A percentile compares a stretch with the other conserved stretches of the same genome.
Conservation (phyloP, 2,113 vertebrate genomes). For the Ciconia stormi region DNA sequence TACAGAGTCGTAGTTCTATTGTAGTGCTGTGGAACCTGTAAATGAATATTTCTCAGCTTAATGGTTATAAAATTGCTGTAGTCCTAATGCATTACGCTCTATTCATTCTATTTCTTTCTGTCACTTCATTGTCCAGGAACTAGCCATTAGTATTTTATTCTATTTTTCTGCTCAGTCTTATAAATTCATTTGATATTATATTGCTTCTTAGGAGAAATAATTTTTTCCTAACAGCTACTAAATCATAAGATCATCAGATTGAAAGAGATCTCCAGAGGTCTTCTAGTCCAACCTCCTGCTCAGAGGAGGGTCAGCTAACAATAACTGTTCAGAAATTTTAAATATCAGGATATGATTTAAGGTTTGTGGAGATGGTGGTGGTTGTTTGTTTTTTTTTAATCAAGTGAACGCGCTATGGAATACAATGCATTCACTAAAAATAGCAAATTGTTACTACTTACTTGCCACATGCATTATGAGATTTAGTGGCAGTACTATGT, state of each 20-base stretch:
- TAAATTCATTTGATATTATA: neutral
- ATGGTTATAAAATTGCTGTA: neutral
- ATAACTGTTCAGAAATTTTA: neutral
- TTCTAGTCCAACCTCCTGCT: neutral
- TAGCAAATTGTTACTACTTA: neutral
- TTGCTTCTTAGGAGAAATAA: neutral
- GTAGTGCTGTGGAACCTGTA: neutral
- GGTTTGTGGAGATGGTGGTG: neutral
- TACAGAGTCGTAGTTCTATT: neutral
- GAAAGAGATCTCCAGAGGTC: neutral
- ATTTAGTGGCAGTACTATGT: neutral
- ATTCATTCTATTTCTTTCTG: neutral
- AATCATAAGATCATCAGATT: neutral
- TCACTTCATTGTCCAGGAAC: neutral
- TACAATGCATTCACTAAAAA: neutral
- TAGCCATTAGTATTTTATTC: neutral
- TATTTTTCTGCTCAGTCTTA: neutral
- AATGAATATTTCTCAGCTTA: neutral
- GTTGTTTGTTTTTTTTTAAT: neutral
- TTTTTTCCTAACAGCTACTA: neutral
- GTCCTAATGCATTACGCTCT: neutral
- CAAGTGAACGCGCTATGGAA: neutral
- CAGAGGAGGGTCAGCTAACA: neutral
- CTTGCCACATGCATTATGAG: neutral
- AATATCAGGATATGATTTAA: neutral